Conservation (phyloP, 2,888 invertebrate species). For the Periphyllus acericola region DNA sequence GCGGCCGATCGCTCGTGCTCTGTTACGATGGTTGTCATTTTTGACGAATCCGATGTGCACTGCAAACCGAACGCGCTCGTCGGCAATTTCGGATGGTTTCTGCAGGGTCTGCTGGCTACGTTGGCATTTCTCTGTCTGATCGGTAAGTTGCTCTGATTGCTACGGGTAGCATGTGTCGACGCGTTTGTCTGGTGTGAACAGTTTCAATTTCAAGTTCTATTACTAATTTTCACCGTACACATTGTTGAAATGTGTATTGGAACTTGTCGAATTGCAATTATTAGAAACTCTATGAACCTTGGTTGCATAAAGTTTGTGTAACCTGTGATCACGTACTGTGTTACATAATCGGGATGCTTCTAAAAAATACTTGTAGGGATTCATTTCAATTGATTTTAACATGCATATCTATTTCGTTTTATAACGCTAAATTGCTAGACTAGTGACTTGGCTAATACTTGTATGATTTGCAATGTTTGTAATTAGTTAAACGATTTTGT, state of each 20-base stretch:
- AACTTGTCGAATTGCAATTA: background rate
- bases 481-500: constrained; percentile 78
- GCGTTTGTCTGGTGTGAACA: background rate
- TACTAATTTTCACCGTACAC: too few species aligned
- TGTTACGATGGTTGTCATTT: constrained; percentile 19
- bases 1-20: too few species aligned
- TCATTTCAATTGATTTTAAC: constrained; percentile 1
- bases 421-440: background rate
- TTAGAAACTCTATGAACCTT: background rate
- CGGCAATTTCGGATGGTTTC: constrained; percentile 79
- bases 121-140: constrained; percentile 79
- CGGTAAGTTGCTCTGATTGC: constrained; percentile 69
- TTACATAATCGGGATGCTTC: constrained; percentile 28
- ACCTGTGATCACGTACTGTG: background rate
- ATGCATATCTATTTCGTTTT: background rate
- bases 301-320: background rate
- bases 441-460: background rate
- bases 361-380: constrained; percentile 23
- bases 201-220: too few species aligned
- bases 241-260: too few species aligned
- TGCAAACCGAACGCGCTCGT: constrained; percentile 72
- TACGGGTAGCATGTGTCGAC: too few species aligned
- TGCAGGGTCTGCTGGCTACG: constrained; percentile 76
- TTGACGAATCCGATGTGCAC: constrained; percentile 35
- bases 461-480: constrained; percentile 63